Evolutionary conservation across 2,113 vertebrate genomes (phyloP), one percentile per base, ranked within the genome.

Genomic region (Megaceryle torquata): DNA sequence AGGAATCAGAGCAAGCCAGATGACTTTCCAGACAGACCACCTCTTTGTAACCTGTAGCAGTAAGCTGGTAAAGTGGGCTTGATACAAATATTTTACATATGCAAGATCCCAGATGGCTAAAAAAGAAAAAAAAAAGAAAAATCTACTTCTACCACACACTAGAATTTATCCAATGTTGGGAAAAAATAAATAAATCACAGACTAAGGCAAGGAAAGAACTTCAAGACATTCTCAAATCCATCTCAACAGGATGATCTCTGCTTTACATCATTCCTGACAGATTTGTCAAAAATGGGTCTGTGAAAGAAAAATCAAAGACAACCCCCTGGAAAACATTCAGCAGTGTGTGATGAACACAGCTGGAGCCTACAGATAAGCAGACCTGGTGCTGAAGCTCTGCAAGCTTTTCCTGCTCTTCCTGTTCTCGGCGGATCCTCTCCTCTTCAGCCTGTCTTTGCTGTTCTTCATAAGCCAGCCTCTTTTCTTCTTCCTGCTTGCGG

Each of bases 301-400:
- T 35, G 35, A 84, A 64, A 56, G 10, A 82, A 84, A 51, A 86
- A 84, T 24, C 57, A 57, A 68, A 79, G 53, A 25, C 33, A 85
- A 46, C 2, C 16, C 56, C 54, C 53, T 61, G 0, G 0, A 83
- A 91, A 89, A n/a, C 46, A 54, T 0, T 25, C 59, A 77, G 43
- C 39, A 20, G 18, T 90, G 60, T 28, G 11, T 2, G 57, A 90
- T 51, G 68, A 74, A 6, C 60, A 78, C n/a, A 83, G 71, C 0
- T 54, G 54, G 68, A 74, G 54, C 6, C 67, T 46, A 86, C 50
- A 91, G 59, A 61, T 35, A 48, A 84, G 41, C 96, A 77, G 89
- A 98, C 98, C 98, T 99, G 99, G 48, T 96, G 98, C 7, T 98
- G 98, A 48, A 98, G 97, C 75, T 98, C 98, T 1, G 85, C 97